Evolutionary conservation across 2,797 vertebrate species (phyloP).

Genomic region (Gambusia yucatana): DNA sequence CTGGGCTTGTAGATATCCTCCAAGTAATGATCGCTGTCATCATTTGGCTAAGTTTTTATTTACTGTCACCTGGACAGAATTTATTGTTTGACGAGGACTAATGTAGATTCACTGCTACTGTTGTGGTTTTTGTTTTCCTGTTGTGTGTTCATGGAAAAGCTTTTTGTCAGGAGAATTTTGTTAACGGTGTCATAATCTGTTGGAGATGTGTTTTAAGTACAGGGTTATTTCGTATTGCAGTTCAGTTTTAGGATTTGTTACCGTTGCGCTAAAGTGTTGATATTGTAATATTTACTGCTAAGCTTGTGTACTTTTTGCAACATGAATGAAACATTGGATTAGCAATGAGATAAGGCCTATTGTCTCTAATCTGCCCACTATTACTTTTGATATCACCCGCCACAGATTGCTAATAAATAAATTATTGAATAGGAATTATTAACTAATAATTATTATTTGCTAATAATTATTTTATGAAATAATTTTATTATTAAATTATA

Average conservation of each 20-base stretch:
- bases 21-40: slow-evolving; percentile 8
- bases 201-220: background rate
- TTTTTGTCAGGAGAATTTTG: background rate
- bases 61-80: background rate
- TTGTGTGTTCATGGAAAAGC: background rate
- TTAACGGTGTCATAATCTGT: background rate
- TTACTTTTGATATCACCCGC: background rate
- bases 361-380: background rate
- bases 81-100: background rate
- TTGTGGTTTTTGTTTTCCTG: background rate
- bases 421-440: too few relatives aligned
- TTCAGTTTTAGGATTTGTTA: background rate
- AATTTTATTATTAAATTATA: too few relatives aligned
- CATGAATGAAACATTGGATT: background rate
- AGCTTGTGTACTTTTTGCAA: background rate
- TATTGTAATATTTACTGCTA: background rate
- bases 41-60: slow-evolving; percentile 4
- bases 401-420: background rate
- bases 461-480: too few relatives aligned
- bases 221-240: background rate
- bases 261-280: background rate
- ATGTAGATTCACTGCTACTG: background rate
- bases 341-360: background rate
- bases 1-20: slow-evolving; percentile 22
- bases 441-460: too few relatives aligned